Conservation (phyloP, 2,113 vertebrate genomes). For the Galemys pyrenaicus region DNA sequence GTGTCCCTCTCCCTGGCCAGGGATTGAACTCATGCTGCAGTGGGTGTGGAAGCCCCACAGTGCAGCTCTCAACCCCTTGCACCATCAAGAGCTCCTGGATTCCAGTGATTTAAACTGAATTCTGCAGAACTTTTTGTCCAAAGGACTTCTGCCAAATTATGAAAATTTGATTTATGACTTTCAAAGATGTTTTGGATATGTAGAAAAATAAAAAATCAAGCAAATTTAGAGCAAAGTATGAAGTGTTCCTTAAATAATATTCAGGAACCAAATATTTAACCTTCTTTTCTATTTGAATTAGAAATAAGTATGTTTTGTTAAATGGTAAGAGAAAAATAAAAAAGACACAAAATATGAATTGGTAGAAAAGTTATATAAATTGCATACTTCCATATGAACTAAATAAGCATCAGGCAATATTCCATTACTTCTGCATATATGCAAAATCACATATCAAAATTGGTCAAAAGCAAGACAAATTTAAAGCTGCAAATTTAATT, state of each 20-base stretch:
- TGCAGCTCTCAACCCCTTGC: no score
- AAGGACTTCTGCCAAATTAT: background rate
- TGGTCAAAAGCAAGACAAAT: background rate
- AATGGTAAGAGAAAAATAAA: background rate
- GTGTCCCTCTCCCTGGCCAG: no score
- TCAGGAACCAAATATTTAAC: background rate
- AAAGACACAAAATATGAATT: background rate
- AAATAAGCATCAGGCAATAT: background rate
- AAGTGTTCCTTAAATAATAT: background rate
- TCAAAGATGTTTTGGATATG: background rate
- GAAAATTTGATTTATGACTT: background rate
- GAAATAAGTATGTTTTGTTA: background rate
- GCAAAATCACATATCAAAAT: background rate
- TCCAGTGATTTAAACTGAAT: background rate
- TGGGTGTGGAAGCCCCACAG: no score
- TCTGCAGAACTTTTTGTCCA: background rate
- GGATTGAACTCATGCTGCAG: no score
- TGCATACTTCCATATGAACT: background rate
- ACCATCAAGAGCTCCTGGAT: no score
- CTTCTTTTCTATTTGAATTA: background rate
- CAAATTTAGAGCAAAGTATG: background rate
- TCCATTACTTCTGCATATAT: background rate
- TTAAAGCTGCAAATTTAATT: background rate
- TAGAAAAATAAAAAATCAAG: background rate
- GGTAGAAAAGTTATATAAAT: background rate